A percentile compares a stretch with the other conserved stretches of the same genome.
Evolutionary conservation across 2,797 vertebrate species (phyloP).

Genomic region (Schizopygopsis pylzovi): DNA sequence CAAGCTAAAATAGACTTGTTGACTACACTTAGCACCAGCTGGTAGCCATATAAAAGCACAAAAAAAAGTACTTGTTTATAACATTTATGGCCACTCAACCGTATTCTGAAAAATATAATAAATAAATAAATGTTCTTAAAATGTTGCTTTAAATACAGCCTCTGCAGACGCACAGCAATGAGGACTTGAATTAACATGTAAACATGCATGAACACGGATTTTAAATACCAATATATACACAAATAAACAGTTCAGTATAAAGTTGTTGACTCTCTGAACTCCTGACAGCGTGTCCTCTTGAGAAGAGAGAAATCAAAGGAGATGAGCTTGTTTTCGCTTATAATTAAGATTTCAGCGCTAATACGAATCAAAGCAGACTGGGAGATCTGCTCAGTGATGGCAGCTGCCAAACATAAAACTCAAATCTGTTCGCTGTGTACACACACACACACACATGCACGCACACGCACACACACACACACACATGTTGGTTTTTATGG

Average conservation of each 20-base stretch:
- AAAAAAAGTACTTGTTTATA: not conserved
- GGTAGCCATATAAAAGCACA: not conserved
- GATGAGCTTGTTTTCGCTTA: slow-evolving; percentile 70
- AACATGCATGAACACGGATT: not conserved
- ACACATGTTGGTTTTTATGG: not conserved
- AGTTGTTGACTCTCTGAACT: slow-evolving; percentile 49
- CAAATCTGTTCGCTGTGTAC: slow-evolving; percentile 21
- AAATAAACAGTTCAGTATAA: slow-evolving; percentile 1
- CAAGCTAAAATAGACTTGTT: not conserved
- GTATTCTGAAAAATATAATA: not conserved
- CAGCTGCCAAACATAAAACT: slow-evolving; percentile 44
- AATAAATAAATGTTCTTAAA: not conserved
- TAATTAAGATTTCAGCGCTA: slow-evolving; percentile 66
- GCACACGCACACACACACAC: too few species aligned
- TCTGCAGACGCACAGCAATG: not conserved
- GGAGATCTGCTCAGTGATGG: slow-evolving; percentile 42
- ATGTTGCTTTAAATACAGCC: not conserved
- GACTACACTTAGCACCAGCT: not conserved
- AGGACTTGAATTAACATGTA: not conserved
- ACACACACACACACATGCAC: slow-evolving; percentile 22
- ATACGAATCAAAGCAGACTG: slow-evolving; percentile 56
- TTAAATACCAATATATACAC: not conserved
- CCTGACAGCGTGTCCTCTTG: slow-evolving; percentile 61
- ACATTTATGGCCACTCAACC: too few species aligned
- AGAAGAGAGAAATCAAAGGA: slow-evolving; percentile 58